Evolutionary conservation across 2,113 vertebrate species (phyloP).

Genomic region (Xiphophorus couchianus): DNA sequence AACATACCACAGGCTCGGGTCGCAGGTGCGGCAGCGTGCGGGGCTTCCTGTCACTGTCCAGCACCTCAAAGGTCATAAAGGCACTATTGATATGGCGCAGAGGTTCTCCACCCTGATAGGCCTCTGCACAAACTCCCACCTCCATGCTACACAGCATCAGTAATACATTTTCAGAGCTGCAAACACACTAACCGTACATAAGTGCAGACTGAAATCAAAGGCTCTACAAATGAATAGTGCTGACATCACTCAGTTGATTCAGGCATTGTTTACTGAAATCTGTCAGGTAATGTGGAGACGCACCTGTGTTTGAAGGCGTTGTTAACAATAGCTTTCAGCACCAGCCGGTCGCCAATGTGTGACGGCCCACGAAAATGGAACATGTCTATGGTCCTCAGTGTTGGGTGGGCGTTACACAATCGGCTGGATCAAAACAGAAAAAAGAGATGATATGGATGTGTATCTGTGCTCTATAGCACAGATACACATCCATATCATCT

Average conservation of each 20-base stretch:
- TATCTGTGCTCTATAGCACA: too few relatives aligned
- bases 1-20: conserved; percentile 88
- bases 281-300: not conserved
- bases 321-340: conserved; percentile 96
- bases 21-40: conserved; percentile 83
- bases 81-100: conserved; percentile 94
- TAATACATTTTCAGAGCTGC: conserved; percentile 25
- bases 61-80: conserved; percentile 95
- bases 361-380: conserved; percentile 96
- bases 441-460: not conserved
- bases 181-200: not conserved
- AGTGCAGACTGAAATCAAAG: not conserved
- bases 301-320: conserved; percentile 95
- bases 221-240: not conserved
- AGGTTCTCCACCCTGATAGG: conserved; percentile 85
- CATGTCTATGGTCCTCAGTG: conserved; percentile 94
- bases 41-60: conserved; percentile 84
- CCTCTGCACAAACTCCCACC: conserved; percentile 94
- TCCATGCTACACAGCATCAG: conserved; percentile 87
- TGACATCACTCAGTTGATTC: not conserved
- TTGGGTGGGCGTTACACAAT: conserved; percentile 90
- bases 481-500: too few relatives aligned
- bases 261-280: not conserved
- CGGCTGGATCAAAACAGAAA: conserved; percentile 78
- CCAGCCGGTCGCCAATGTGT: conserved; percentile 92